Evolutionary conservation across 23 tunicate genomes (phyloP).

Genomic region (Diplosoma virens): DNA sequence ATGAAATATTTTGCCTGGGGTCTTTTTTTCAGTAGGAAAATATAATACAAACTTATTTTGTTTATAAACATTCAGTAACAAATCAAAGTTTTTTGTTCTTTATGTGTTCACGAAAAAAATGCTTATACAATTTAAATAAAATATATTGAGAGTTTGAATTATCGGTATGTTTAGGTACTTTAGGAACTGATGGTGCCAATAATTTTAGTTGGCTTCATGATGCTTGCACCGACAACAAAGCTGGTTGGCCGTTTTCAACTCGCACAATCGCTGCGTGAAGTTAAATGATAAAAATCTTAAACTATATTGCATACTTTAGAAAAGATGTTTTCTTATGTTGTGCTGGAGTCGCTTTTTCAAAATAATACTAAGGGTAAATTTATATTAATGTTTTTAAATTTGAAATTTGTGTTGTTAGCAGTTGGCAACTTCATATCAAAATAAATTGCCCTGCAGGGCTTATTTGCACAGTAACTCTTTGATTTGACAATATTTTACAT

Average conservation of each 20-base stretch:
- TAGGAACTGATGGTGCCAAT: slow-evolving; percentile 29
- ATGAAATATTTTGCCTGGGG: no score
- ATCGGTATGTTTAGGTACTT: slow-evolving; percentile 1
- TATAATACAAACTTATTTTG: no score
- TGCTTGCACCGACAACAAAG: slow-evolving; percentile 37
- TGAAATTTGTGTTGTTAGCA: no score
- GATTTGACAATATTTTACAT: no score
- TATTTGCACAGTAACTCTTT: no score
- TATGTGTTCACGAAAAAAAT: not conserved
- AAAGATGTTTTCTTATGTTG: slow-evolving; percentile 43
- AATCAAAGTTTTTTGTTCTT: not conserved
- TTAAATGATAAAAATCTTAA: slow-evolving; percentile 41
- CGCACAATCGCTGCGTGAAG: slow-evolving; percentile 64
- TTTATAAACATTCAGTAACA: no score
- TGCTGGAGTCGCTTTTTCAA: slow-evolving; percentile 24
- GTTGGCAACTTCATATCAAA: no score
- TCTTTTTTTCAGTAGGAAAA: no score
- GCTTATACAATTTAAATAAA: no score
- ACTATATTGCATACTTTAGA: slow-evolving; percentile 37
- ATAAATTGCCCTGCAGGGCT: no score
- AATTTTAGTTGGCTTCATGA: slow-evolving; percentile 71
- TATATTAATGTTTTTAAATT: no score
- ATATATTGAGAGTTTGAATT: not conserved
- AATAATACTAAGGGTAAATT: slow-evolving; percentile 37
- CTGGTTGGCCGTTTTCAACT: slow-evolving; percentile 50